Base-by-base conservation (phyloP, 2,797 vertebrate genomes). In the Syngnathus acus region DNA sequence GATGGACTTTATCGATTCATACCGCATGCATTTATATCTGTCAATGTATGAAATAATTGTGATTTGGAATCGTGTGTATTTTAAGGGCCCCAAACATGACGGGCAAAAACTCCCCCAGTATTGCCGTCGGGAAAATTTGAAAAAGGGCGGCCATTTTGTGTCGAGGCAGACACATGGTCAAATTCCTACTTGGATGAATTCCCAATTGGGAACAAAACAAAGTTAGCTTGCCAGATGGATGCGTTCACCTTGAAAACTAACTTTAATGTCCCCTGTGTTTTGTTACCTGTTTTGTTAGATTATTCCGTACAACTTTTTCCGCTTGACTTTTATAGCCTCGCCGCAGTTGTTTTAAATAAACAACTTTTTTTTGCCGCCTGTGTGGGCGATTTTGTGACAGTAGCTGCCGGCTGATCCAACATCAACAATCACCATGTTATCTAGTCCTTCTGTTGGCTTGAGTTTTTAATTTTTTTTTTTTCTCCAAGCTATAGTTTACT, bases 1-100 rank as follows among this genome's bases (percentile, higher is more conserved):
- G 76, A 75, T 64, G 60, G 57, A 59, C 54, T 8, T 14, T 17
- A 58, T 55, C 57, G 59, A 59, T 67, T 40, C 38, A 73, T 69
- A 65, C 63, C 67, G 6, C 47, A 69, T 73, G 68, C 65, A 64
- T 71, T 53, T 37, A 4, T 40, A 42, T 68, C 45, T 40, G 17
- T 5, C 53, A 51, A 53, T 38, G 61, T 66, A 64, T 67, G 68
- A 72, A 66, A 57, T 65, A 62, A 66, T 62, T 5, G 67, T 32
- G 23, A 68, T 65, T 74, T 54, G 8, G 13, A 32, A 32, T 32
- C 26, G 26, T 32, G 26, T 32, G 2, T 3, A 32, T 51, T 51
- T n/a, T 51, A 9, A 8, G 8, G 50, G 9, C 21, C 50, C 19
- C 19, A 21, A 21, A 21, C 7, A 51, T n/a, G 19, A 51, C 5